A percentile compares a stretch with the other conserved stretches of the same genome.
Conservation (phyloP, 2,888 invertebrate genomes). For the Pristionchus fissidentatus region DNA sequence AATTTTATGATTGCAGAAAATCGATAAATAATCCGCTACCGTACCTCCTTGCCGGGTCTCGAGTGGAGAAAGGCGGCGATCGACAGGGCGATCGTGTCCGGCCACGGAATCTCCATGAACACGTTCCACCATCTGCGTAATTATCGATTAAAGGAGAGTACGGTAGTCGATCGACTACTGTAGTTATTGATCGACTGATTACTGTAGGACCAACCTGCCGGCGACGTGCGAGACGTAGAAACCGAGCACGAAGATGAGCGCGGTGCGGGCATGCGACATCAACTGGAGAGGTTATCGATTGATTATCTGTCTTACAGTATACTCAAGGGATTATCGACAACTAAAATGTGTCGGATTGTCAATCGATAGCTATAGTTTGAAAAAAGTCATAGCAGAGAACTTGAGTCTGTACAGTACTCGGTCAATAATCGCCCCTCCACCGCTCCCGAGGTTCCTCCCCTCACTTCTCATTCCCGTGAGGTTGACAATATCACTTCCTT, state of each 20-base stretch:
- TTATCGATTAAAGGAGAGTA: conserved; percentile 20
- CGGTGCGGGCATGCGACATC: conserved; percentile 48
- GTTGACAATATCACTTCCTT: no score
- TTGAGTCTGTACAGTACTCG: neutral
- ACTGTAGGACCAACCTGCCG: no score
- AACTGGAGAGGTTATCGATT: neutral
- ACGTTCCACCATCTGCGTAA: conserved; percentile 74
- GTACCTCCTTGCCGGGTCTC: conserved; percentile 43
- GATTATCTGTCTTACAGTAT: no score
- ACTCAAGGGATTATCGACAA: no score
- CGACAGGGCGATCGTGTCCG: conserved; percentile 66
- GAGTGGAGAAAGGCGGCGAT: conserved; percentile 49
- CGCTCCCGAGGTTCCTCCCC: no score
- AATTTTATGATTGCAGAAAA: neutral
- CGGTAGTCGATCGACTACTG: neutral
- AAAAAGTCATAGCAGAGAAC: no score
- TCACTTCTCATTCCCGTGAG: no score
- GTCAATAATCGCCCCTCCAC: no score
- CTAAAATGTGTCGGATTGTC: neutral
- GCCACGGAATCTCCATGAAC: conserved; percentile 75
- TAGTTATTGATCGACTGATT: neutral
- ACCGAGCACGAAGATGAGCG: conserved; percentile 60
- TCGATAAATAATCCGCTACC: conserved; percentile 29
- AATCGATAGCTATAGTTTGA: neutral
- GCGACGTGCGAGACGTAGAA: conserved; percentile 66